phyloP scores from a whole-genome alignment of 2,888 invertebrate species.

The Agrilus cyanescens region DNA sequence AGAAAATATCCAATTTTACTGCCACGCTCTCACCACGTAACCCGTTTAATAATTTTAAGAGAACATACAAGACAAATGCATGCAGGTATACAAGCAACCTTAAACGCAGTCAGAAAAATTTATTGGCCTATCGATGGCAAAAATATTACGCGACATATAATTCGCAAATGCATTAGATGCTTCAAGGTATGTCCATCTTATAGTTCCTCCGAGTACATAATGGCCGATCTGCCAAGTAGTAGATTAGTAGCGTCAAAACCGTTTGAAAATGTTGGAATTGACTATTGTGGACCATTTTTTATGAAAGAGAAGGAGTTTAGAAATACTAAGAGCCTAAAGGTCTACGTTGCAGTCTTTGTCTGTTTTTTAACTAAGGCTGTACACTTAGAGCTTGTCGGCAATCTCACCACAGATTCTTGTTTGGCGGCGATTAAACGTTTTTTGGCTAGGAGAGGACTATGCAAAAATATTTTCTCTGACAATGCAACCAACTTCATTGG shows the following conservation, averaged over 20 bases:
- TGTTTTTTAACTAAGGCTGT: too few species aligned
- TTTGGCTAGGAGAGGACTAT: conserved; percentile 10
- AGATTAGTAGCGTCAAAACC: conserved; percentile 16
- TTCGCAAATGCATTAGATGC: conserved; percentile 10
- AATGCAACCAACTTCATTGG: conserved; percentile 14
- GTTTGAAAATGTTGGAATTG: conserved; percentile 22
- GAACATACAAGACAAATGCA: conserved; percentile 6
- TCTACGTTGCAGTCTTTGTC: too few species aligned
- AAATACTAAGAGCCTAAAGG: too few species aligned
- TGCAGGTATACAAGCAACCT: conserved; percentile 10
- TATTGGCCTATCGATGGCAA: conserved; percentile 10
- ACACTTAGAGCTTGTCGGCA: conserved; percentile 13
- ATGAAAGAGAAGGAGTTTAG: too few species aligned
- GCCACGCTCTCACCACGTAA: conserved; percentile 4
- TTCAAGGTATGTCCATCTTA: conserved; percentile 4
- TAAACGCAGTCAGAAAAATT: conserved; percentile 7
- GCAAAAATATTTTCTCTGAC: conserved; percentile 9
- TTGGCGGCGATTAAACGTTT: conserved; percentile 11
- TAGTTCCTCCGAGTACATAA: conserved; percentile 8
- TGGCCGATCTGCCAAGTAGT: conserved; percentile 21
- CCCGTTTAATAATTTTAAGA: not conserved
- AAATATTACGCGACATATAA: conserved; percentile 2
- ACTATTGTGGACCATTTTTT: too few species aligned
- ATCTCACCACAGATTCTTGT: too few species aligned
- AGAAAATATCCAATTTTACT: too few species aligned